Conservation (phyloP, 2,888 invertebrate species). For the Leucania comma region DNA sequence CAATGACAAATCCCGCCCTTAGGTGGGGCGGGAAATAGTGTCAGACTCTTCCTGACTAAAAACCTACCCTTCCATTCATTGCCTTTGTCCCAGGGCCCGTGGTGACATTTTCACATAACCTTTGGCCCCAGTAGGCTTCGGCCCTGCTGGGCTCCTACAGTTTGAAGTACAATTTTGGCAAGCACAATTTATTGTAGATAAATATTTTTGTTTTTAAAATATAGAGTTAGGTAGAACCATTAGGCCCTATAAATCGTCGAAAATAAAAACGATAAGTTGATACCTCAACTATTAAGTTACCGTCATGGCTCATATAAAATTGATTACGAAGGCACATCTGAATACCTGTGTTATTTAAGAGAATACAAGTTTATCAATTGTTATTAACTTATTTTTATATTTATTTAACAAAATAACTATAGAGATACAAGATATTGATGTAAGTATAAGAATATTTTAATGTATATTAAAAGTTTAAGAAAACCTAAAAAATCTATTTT, state of each 20-base stretch:
- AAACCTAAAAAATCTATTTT: conserved; percentile 19
- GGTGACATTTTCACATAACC: too few relatives aligned
- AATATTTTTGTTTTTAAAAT: neutral
- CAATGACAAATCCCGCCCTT: too few relatives aligned
- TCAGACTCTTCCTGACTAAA: too few relatives aligned
- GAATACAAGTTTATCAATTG: conserved; percentile 44
- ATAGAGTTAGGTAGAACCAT: neutral
- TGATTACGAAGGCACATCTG: conserved; percentile 21
- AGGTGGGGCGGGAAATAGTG: too few relatives aligned
- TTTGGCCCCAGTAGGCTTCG: too few relatives aligned
- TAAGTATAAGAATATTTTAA: conserved; percentile 23
- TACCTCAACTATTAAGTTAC: conserved; percentile 5
- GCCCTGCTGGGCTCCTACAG: too few relatives aligned
- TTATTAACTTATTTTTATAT: conserved; percentile 62
- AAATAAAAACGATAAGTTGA: neutral
- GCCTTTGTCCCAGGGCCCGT: too few relatives aligned
- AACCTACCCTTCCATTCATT: too few relatives aligned
- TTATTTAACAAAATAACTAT: conserved; percentile 47
- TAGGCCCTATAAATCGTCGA: neutral
- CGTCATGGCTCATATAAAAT: neutral
- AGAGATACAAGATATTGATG: conserved; percentile 25
- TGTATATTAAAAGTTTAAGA: conserved; percentile 55
- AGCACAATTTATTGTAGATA: neutral
- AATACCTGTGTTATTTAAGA: conserved; percentile 37
- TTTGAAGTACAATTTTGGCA: neutral